These are phyloP conservation scores for Cirrhinus molitorella DNA, from an alignment of 2,797 vertebrate species.

Conservation along the genomic window DNA sequence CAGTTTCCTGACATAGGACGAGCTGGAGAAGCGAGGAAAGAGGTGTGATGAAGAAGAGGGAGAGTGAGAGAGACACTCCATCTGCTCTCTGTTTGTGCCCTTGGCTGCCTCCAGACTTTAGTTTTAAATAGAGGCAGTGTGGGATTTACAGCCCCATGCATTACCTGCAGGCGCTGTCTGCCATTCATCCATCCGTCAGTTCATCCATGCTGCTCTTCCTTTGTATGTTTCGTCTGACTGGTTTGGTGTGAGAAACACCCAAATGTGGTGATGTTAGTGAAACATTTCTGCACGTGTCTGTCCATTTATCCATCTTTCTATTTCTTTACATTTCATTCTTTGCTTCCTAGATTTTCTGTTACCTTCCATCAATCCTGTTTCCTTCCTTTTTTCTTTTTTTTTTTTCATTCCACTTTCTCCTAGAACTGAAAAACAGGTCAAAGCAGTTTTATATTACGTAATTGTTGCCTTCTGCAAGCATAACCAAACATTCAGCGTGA, in stretches of 20 bases:
- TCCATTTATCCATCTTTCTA: background rate
- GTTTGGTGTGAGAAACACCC: background rate
- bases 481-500: conserved; percentile 2
- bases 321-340: background rate
- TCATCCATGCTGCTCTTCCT: background rate
- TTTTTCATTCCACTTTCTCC: background rate
- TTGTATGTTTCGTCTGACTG: background rate
- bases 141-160: conserved; percentile 49
- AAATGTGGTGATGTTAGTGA: background rate
- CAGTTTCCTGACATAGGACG: conserved; percentile 49
- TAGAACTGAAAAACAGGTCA: background rate
- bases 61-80: conserved; percentile 50
- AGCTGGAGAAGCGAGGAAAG: conserved; percentile 30
- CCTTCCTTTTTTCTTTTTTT: background rate
- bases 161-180: conserved; percentile 43
- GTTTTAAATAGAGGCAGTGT: conserved; percentile 49
- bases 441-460: conserved; percentile 12
- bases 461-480: conserved; percentile 18
- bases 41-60: conserved; percentile 41
- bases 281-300: background rate
- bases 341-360: background rate
- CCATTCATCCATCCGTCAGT: conserved; percentile 34
- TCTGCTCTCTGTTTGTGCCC: conserved; percentile 59
- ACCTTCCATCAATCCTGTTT: background rate
- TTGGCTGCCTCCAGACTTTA: conserved; percentile 45